Conservation (phyloP, 2,113 vertebrate genomes). For the Cacatua alba region DNA sequence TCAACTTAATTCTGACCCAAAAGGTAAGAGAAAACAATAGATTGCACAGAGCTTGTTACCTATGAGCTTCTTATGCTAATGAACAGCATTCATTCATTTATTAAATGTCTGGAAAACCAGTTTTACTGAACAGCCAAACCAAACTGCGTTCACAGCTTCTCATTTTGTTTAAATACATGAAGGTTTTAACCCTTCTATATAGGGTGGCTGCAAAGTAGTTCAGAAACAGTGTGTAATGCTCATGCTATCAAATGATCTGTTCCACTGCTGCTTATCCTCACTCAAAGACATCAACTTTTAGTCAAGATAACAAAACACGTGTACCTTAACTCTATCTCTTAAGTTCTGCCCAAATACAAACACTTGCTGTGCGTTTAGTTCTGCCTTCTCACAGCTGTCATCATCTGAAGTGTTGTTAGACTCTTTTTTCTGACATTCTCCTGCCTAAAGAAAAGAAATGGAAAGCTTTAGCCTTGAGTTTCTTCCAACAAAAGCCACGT, state of each 20-base stretch:
- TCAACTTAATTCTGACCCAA: background rate
- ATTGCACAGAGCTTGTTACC: background rate
- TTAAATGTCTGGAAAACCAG: background rate
- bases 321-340: slow-evolving; percentile 95
- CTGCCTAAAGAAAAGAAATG: slow-evolving; percentile 66
- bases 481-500: background rate
- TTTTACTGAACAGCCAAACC: background rate
- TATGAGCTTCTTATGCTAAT: background rate
- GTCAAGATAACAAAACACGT: background rate
- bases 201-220: background rate
- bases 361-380: slow-evolving; percentile 80
- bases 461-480: background rate
- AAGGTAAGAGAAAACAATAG: background rate
- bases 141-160: background rate
- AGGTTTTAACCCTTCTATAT: background rate
- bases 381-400: slow-evolving; percentile 76
- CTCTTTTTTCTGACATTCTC: slow-evolving; percentile 71
- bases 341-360: slow-evolving; percentile 98
- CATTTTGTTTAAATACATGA: background rate
- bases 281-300: background rate
- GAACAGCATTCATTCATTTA: background rate
- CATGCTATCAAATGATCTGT: background rate
- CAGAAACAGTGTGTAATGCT: background rate
- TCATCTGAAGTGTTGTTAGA: slow-evolving; percentile 65
- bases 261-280: background rate